Conservation (phyloP, 2,888 invertebrate genomes). For the Pristionchus entomophagus region DNA sequence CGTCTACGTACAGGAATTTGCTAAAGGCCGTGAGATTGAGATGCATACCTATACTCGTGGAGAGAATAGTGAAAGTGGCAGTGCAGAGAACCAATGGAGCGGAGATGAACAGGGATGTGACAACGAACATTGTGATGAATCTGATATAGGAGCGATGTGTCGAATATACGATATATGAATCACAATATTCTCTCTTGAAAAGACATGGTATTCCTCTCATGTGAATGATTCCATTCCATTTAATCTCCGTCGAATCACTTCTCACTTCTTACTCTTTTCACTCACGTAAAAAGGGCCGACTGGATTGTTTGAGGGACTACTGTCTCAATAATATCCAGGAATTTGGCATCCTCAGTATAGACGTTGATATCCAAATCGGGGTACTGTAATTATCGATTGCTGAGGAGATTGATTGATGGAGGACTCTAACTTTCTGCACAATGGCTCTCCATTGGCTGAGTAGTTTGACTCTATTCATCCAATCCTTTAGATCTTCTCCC, state of each 20-base stretch:
- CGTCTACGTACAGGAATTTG: no score
- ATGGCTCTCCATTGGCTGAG: slow-evolving; percentile 61
- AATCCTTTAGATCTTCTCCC: slow-evolving; percentile 58
- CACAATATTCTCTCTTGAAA: no score
- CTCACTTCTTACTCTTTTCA: no score
- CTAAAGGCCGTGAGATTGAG: no score
- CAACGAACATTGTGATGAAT: slow-evolving; percentile 71
- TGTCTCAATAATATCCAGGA: slow-evolving; percentile 71
- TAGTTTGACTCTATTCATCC: slow-evolving; percentile 61
- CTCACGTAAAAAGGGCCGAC: slow-evolving; percentile 44
- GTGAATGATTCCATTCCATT: not conserved
- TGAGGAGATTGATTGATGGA: no score
- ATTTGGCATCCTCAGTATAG: slow-evolving; percentile 73
- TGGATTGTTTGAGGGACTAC: slow-evolving; percentile 43
- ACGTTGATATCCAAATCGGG: slow-evolving; percentile 67
- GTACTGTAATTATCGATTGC: slow-evolving; percentile 68
- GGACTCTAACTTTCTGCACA: slow-evolving; percentile 55
- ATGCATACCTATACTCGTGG: slow-evolving; percentile 67
- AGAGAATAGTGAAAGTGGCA: slow-evolving; percentile 72
- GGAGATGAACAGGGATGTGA: slow-evolving; percentile 71
- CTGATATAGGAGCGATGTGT: slow-evolving; percentile 59
- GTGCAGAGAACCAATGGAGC: slow-evolving; percentile 71
- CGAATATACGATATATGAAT: no score
- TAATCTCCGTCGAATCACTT: not conserved
- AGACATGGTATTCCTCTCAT: no score